These are phyloP conservation scores for Lepidothrix coronata DNA, from an alignment of 2,113 vertebrate species.

Conservation along the genomic window DNA sequence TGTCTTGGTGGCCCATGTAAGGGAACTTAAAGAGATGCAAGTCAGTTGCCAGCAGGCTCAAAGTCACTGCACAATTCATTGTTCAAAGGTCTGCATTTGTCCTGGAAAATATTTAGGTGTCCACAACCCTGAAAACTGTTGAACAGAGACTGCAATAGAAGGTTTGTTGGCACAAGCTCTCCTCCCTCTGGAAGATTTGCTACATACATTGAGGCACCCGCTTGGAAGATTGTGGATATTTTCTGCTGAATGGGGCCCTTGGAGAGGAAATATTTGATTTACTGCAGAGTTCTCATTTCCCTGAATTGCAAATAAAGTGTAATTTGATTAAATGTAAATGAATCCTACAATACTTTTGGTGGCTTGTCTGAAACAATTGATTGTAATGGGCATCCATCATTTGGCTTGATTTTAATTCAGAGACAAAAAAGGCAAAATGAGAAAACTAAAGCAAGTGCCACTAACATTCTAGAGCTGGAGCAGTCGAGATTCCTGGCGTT, in stretches of 20 bases:
- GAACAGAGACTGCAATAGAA: neutral
- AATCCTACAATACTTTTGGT: constrained; percentile 68
- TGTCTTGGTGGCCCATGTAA: neutral
- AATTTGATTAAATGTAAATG: constrained; percentile 73
- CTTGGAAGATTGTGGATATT: constrained; percentile 26
- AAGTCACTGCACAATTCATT: neutral
- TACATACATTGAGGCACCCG: constrained; percentile 38
- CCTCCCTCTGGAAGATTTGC: constrained; percentile 55
- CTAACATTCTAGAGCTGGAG: constrained; percentile 46
- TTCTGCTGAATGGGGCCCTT: constrained; percentile 59
- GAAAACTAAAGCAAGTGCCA: constrained; percentile 56
- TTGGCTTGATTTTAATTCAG: constrained; percentile 66
- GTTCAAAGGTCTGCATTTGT: neutral
- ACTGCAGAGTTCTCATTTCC: constrained; percentile 65
- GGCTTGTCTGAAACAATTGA: constrained; percentile 72
- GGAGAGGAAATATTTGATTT: constrained; percentile 71
- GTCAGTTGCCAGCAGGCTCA: neutral
- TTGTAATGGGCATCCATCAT: constrained; percentile 68
- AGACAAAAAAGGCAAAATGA: constrained; percentile 55
- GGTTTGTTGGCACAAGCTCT: constrained; percentile 55
- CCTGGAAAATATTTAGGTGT: neutral
- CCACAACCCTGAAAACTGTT: neutral
- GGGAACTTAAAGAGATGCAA: neutral
- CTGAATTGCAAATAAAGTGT: constrained; percentile 72
- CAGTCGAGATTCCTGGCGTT: neutral